Evolutionary conservation across 1,140 invertebrate species (phyloP).

Genomic region (Drosophila tsacasi): DNA sequence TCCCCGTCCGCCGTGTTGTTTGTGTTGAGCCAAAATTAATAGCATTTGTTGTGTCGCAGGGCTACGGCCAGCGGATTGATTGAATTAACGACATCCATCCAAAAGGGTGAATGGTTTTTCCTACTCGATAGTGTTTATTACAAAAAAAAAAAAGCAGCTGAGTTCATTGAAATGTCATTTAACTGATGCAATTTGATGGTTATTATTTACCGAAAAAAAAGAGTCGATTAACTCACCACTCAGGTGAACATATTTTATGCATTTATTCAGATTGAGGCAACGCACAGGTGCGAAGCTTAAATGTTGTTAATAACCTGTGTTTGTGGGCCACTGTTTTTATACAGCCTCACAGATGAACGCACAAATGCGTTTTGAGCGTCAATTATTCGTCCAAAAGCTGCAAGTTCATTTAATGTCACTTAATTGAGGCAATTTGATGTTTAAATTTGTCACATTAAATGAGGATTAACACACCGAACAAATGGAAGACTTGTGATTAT

Average conservation of each 20-base stretch:
- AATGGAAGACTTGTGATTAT: not conserved
- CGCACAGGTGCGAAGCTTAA: constrained; percentile 19
- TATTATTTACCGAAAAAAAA: constrained; percentile 15
- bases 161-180: constrained; percentile 22
- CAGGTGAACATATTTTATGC: constrained; percentile 38
- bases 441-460: not conserved
- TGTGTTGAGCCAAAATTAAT: constrained; percentile 63
- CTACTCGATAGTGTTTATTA: not conserved
- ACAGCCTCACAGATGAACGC: constrained; percentile 11
- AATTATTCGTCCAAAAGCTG: constrained; percentile 6
- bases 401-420: constrained; percentile 22
- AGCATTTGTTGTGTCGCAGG: constrained; percentile 55
- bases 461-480: not conserved
- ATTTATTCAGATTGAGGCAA: constrained; percentile 10
- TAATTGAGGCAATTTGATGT: constrained; percentile 10
- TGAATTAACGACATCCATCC: constrained; percentile 62
- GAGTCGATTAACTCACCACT: constrained; percentile 34
- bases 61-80: constrained; percentile 48
- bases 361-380: constrained; percentile 25
- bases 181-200: constrained; percentile 35
- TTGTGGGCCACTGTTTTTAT: not conserved
- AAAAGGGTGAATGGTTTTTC: not conserved
- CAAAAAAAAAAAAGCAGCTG: constrained; percentile 11
- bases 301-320: constrained; percentile 11
- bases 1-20: not conserved